Conservation (phyloP, 1,140 invertebrate genomes). For the Achroia grisella region DNA sequence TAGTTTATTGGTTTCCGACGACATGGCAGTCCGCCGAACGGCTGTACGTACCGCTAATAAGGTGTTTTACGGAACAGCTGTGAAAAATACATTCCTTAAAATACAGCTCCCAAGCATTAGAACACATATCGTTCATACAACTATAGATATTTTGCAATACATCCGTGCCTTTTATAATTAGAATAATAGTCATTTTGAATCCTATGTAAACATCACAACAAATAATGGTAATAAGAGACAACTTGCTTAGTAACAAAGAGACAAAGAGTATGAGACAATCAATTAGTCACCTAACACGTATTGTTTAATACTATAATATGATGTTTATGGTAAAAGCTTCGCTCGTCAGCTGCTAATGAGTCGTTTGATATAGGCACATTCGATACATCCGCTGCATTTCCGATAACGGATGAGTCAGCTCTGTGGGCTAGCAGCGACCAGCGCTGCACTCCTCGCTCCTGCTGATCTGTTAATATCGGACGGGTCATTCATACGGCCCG, state of each 20-base stretch:
- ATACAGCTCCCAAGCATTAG: too few species aligned
- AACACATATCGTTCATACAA: too few species aligned
- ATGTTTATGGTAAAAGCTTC: conserved; percentile 47
- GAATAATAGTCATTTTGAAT: too few species aligned
- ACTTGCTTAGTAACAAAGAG: conserved; percentile 39
- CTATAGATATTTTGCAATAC: too few species aligned
- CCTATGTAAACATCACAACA: too few species aligned
- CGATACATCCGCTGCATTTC: conserved; percentile 53
- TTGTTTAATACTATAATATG: conserved; percentile 36
- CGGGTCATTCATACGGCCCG: conserved; percentile 26
- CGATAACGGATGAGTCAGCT: conserved; percentile 60
- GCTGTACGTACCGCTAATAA: too few species aligned
- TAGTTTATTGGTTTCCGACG: too few species aligned
- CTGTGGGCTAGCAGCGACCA: not conserved
- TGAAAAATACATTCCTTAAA: too few species aligned
- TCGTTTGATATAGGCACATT: conserved; percentile 14
- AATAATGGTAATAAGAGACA: too few species aligned
- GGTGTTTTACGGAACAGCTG: too few species aligned
- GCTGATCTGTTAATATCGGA: conserved; percentile 12
- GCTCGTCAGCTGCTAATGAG: conserved; percentile 49
- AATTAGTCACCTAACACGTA: conserved; percentile 52
- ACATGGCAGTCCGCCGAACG: too few species aligned
- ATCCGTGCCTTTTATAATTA: too few species aligned
- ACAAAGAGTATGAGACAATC: conserved; percentile 52
- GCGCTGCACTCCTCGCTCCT: conserved; percentile 20